Conservation (phyloP, 2,113 vertebrate species). For the Oxyura jamaicensis region DNA sequence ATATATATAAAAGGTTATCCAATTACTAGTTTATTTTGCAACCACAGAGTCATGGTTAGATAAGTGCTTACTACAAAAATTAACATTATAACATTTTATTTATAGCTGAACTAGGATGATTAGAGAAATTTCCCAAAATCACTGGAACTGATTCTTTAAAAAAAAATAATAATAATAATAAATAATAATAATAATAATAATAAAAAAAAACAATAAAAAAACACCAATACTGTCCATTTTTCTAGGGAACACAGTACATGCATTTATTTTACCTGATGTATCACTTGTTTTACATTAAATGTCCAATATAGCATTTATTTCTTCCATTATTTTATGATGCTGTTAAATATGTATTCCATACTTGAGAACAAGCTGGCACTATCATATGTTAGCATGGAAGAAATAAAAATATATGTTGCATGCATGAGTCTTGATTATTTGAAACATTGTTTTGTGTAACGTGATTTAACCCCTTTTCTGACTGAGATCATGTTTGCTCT, state of each 20-base stretch:
- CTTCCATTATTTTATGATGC: not conserved
- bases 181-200: too few species aligned
- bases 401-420: constrained; percentile 37
- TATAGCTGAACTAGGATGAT: not conserved
- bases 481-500: constrained; percentile 74
- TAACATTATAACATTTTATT: not conserved
- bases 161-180: not conserved
- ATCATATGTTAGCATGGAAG: not conserved
- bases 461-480: constrained; percentile 72
- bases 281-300: constrained; percentile 5
- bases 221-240: not conserved
- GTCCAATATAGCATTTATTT: not conserved
- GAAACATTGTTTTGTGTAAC: constrained; percentile 61
- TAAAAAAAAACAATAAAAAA: too few species aligned
- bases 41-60: not conserved
- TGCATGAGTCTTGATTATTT: constrained; percentile 28
- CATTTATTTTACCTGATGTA: not conserved
- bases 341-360: not conserved
- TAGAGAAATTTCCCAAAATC: not conserved
- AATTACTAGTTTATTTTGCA: not conserved
- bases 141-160: not conserved
- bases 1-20: not conserved
- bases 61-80: not conserved
- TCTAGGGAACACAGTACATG: not conserved
- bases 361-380: not conserved